Base-by-base conservation (phyloP, 2,113 vertebrate genomes). In the Pelobates fuscus region DNA sequence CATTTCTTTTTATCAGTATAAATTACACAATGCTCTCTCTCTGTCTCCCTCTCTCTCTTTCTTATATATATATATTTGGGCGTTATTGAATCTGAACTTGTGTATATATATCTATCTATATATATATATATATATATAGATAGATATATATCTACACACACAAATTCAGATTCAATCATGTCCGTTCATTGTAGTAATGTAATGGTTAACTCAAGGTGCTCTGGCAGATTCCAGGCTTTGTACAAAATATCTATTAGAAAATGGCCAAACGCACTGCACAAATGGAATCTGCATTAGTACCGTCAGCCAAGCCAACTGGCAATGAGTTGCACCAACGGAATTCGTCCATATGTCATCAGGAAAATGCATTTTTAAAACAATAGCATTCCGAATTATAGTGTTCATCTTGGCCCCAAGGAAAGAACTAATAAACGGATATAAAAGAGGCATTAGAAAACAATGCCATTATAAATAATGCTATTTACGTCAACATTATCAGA, bases 221-320 rank as follows among this genome's bases (percentile, higher is more conserved):
- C 37, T 75, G 63, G 72, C 72, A 75, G 52, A 75, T 29, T 58
- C 32, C 30, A 59, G 49, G 72, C 72, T 75, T 67, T 67, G 72
- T 52, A 75, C 64, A 75, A 75, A 67, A 65, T 44, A 63, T 27
- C 58, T 78, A n/a, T 37, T 65, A 79, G 18, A 25, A 70, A 52
- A 57, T 59, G 18, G 29, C 10, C 69, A 29, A 26, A 30, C 52
- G 79, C 6, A 21, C 43, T 71, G 63, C 60, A 71, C 58, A 70
- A 78, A 79, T 64, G 59, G 60, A 81, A 68, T 0, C 0, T 57
- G 43, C 58, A 15, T 30, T 44, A 60, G 25, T 49, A 43, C 2
- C 59, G 27, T 65, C 57, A 60, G 77, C 5, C 67, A 15, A 0
- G 5, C 52, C 75, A 44, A 23, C 0, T 64, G 32, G 71, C 14